Base-by-base conservation (phyloP, 2,797 vertebrate species). In the Sebastolobus altivelis region DNA sequence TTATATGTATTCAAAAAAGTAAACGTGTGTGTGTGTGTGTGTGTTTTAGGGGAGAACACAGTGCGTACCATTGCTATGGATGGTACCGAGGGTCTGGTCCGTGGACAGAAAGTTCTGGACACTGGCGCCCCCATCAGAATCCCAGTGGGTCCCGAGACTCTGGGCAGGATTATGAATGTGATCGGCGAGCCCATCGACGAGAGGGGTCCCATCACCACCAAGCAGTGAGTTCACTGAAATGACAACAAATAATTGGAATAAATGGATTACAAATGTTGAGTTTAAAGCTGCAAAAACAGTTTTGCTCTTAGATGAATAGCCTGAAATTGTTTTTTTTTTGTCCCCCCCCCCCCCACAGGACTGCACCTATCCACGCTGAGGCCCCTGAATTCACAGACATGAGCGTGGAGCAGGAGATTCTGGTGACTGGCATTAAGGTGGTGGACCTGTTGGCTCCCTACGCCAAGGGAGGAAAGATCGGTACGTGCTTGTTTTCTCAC, bases 341-440 rank as follows among this genome's bases (percentile, higher is more conserved):
- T 43, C 2, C 8, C 12, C 6, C 4, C 12, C 6, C 4, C 20
- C 13, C 29, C 3, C 20, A 2, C 38, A 99, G 98, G 84, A 97
- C 97, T 85, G 97, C 98, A 69, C 89, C 98, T 25, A 99, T 99
- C 93, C 98, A 99, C 14, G 98, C 98, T 0, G 98, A 99, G 88
- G 98, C 98, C 52, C 98, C 98, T 0, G 97, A 98, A 54, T 99
- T 99, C 1, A 94, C 97, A 33, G 98, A 99, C 94, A 99, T 99
- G 98, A 99, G 98, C n/a, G 98, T 99, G 1, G 98, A 99, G 81
- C 98, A 99, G 94, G 98, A 99, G 94, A 99, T 99, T 85, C 94
- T 99, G 95, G 98, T 99, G 46, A 99, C 98, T 0, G 98, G 98
- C 52, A 99, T 99, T 85, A 99, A 99, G 91, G 98, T 99, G 74